Conservation (phyloP, 2,888 invertebrate genomes). For the Digitonthophagus gazella region DNA sequence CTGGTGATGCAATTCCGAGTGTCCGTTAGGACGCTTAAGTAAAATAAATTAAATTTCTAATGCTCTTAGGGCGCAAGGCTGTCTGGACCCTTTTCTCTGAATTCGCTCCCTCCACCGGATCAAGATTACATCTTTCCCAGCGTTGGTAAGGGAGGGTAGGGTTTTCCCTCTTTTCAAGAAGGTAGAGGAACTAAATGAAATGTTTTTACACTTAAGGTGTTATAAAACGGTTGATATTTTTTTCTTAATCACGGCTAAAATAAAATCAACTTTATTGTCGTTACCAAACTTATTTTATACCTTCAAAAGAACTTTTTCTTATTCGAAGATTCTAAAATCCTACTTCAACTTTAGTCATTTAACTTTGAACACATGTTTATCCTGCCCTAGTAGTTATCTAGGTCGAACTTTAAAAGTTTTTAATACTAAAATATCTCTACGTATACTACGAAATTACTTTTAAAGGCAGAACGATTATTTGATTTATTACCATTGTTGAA, state of each 20-base stretch:
- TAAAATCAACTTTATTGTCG: too few species aligned
- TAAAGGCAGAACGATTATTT: too few species aligned
- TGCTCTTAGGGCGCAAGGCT: conserved; percentile 14
- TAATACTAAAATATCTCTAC: too few species aligned
- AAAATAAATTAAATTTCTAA: conserved; percentile 16
- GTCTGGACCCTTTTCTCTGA: background rate
- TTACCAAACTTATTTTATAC: too few species aligned
- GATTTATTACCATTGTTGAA: too few species aligned
- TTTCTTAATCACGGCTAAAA: background rate
- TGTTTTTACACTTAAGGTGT: background rate
- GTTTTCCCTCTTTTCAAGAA: background rate
- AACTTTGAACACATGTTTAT: too few species aligned
- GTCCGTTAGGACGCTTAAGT: conserved; percentile 7
- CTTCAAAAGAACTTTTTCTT: too few species aligned
- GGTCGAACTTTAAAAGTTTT: too few species aligned
- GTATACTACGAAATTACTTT: too few species aligned
- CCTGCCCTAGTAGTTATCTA: too few species aligned
- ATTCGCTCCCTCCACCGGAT: conserved; percentile 6
- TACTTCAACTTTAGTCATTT: too few species aligned
- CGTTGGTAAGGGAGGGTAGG: background rate
- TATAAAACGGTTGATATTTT: background rate
- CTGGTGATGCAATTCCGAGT: background rate
- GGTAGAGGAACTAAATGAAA: background rate
- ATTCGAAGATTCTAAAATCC: too few species aligned
- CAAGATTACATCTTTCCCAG: conserved; percentile 7